A percentile compares a stretch with the other conserved stretches of the same genome.
Evolutionary conservation across 2,888 invertebrate genomes (phyloP).

Genomic region (Plebejus anna): DNA sequence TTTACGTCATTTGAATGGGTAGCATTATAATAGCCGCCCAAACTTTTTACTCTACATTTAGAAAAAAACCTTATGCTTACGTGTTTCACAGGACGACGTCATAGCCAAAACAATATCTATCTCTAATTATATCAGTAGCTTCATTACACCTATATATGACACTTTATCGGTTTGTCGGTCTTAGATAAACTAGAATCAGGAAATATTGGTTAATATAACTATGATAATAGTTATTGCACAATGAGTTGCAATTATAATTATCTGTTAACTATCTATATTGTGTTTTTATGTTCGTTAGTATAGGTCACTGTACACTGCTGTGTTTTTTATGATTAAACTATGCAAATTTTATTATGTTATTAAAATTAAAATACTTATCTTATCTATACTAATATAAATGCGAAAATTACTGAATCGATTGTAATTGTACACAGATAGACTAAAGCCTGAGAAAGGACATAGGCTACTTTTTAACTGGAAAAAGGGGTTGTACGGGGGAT

Average conservation of each 20-base stretch:
- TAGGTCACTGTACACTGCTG: neutral
- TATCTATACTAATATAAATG: no score
- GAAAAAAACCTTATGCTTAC: neutral
- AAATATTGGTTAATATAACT: conserved; percentile 18
- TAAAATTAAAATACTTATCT: neutral
- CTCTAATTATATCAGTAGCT: neutral
- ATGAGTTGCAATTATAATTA: neutral
- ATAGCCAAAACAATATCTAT: conserved; percentile 7
- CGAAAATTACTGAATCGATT: no score
- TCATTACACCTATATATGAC: conserved; percentile 13
- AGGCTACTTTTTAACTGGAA: no score
- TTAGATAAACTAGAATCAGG: conserved; percentile 9
- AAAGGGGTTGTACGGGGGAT: no score
- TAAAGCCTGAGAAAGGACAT: no score
- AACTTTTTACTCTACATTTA: no score
- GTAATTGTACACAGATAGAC: no score
- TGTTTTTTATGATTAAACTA: neutral
- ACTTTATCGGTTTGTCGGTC: conserved; percentile 18
- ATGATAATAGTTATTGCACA: conserved; percentile 14
- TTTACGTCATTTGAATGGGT: no score
- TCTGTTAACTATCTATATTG: no score
- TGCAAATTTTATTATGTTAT: neutral
- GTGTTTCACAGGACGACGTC: neutral
- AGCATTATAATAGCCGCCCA: no score
- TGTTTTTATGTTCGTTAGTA: neutral